Evolutionary conservation across 2,113 vertebrate genomes (phyloP).

Genomic region (Actenoides hombroni): DNA sequence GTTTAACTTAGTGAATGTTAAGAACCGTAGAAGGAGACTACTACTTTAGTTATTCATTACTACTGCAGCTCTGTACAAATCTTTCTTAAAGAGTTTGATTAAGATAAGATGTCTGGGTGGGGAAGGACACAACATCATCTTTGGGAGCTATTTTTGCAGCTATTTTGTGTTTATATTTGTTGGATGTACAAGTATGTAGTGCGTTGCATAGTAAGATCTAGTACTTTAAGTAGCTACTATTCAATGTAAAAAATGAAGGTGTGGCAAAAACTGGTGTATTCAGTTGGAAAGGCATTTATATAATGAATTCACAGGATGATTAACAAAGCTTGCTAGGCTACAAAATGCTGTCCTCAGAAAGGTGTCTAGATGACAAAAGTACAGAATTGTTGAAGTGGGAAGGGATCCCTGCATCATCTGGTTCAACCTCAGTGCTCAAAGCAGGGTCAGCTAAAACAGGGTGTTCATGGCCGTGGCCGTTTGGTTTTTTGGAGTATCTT

Average conservation of each 20-base stretch:
- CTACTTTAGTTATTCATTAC: background rate
- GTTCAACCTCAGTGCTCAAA: background rate
- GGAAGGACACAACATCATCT: background rate
- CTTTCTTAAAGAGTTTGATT: background rate
- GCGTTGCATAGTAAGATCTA: background rate
- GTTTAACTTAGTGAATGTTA: background rate
- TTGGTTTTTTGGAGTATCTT: background rate
- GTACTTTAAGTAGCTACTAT: background rate
- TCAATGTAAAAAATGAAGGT: background rate
- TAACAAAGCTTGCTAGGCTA: background rate
- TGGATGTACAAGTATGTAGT: background rate
- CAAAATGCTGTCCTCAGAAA: background rate
- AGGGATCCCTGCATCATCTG: background rate
- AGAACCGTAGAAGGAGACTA: background rate
- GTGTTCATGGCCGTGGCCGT: background rate
- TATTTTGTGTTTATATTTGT: background rate
- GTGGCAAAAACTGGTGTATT: background rate
- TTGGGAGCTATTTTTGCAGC: background rate
- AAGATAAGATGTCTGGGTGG: background rate
- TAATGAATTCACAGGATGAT: background rate
- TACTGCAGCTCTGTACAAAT: background rate
- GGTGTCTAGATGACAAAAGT: background rate
- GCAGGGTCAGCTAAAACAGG: too few relatives aligned
- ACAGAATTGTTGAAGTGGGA: background rate
- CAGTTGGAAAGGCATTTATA: background rate